Evolutionary conservation across 2,113 vertebrate species (phyloP), one percentile per base, ranked within the genome.

Genomic region (Hucho hucho): DNA sequence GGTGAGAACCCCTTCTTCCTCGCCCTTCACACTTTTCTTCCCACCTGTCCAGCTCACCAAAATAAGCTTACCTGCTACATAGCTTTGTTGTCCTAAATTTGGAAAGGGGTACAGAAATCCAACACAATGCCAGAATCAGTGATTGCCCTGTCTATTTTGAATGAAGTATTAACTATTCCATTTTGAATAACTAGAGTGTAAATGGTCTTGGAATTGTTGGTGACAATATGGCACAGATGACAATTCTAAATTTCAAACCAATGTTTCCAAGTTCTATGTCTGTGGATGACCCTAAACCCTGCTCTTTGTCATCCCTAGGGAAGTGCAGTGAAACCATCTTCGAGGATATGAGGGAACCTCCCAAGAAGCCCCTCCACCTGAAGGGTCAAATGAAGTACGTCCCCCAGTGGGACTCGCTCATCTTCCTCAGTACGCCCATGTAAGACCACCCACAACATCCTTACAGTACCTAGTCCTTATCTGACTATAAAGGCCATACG

Each of bases 301-400:
- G 37, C 29, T 70, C 9, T 29, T 24, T 4, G 7, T 78, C 43
- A 4, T 29, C 22, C 47, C 32, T 77, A 94, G 92, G 92, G 20
- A 93, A 92, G 53, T 92, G 90, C 58, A 93, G 91, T 4, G 89
- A 94, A 75, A 92, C 91, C 37, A 94, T 94, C 74, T 93, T 93
- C 46, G 92, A 93, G 79, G 92, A 93, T 79, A 91, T 92, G 90
- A 46, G 90, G 58, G 91, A 94, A 69, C 92, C 90, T 18, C 77
- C 88, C 0, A 93, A 93, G 81, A 93, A 94, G 63, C 91, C 92
- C 9, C 90, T 93, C 5, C 91, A 94, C 71, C 87, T 94, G 72
- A 94, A 93, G 64, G 93, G 93, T 20, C 92, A 94, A 83, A 92
- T 94, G 92, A 94, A 93, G 72, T 93, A 93, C 0, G 90, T 94